A percentile compares a stretch with the other conserved stretches of the same genome.
Evolutionary conservation across 2,888 invertebrate genomes (phyloP).

Genomic region (Tuberolachnus salignus): DNA sequence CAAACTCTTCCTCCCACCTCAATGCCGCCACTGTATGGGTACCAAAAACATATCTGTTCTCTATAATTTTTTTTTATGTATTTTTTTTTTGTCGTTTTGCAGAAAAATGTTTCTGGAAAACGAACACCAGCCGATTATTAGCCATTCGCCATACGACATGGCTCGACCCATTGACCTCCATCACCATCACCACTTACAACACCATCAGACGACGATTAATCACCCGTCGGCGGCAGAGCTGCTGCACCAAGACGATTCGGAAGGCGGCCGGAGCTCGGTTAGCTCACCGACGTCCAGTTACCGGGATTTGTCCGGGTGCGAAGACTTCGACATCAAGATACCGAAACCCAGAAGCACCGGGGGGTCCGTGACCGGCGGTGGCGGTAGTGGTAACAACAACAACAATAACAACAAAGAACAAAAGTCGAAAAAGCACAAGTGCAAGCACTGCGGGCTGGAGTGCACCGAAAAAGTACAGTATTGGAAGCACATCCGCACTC

Average conservation of each 20-base stretch:
- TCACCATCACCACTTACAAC: constrained; percentile 16
- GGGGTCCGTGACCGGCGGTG: neutral
- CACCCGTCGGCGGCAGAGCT: neutral
- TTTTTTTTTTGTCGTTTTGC: constrained; percentile 30
- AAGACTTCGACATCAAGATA: constrained; percentile 43
- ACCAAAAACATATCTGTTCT: too few relatives aligned
- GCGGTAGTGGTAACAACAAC: constrained; percentile 6
- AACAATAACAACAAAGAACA: constrained; percentile 46
- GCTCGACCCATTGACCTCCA: constrained; percentile 32
- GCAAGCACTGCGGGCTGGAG: constrained; percentile 63
- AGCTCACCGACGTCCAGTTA: constrained; percentile 49
- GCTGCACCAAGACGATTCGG: constrained; percentile 43
- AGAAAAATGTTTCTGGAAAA: constrained; percentile 54
- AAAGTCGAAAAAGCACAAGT: constrained; percentile 58
- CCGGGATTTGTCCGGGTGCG: constrained; percentile 44
- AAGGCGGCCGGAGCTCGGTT: constrained; percentile 43
- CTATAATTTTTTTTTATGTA: neutral
- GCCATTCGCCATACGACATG: constrained; percentile 33
- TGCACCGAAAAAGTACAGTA: constrained; percentile 88
- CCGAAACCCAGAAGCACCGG: constrained; percentile 23
- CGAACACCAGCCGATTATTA: constrained; percentile 44
- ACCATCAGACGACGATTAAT: neutral
- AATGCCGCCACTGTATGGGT: too few relatives aligned
- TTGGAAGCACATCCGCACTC: constrained; percentile 87
- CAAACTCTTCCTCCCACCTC: too few relatives aligned